These are phyloP conservation scores for Apodemia mormo DNA, from an alignment of 2,888 invertebrate species.

Conservation along the genomic window DNA sequence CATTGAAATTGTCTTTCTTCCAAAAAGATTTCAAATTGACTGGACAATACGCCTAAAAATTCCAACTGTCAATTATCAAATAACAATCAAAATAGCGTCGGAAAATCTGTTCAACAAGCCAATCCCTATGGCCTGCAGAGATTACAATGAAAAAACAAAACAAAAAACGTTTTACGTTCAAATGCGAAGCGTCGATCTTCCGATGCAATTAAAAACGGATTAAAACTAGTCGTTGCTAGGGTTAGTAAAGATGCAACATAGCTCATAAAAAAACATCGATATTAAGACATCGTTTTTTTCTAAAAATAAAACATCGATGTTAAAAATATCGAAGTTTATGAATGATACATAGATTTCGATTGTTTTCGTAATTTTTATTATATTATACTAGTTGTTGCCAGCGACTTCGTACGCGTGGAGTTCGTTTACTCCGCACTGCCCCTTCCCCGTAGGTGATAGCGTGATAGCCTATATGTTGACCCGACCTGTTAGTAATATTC, in stretches of 20 bases:
- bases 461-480: no score
- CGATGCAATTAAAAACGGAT: slow-evolving; percentile 32
- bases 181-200: slow-evolving; percentile 31
- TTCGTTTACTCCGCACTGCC: no score
- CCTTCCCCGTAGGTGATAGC: no score
- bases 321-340: no score
- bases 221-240: slow-evolving; percentile 22
- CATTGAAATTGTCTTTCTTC: neutral
- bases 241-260: neutral
- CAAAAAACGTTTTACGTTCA: slow-evolving; percentile 20
- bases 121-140: neutral
- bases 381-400: no score
- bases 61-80: slow-evolving; percentile 12
- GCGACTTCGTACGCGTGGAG: no score
- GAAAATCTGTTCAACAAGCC: slow-evolving; percentile 9
- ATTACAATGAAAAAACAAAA: neutral
- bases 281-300: no score
- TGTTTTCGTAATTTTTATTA: no score
- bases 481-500: no score
- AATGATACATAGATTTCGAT: no score
- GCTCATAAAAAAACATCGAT: no score
- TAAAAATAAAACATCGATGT: no score
- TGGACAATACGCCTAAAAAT: neutral
- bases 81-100: slow-evolving; percentile 12
- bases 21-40: neutral